Conservation (phyloP, 2,888 invertebrate species). For the Ypsolopha sequella region DNA sequence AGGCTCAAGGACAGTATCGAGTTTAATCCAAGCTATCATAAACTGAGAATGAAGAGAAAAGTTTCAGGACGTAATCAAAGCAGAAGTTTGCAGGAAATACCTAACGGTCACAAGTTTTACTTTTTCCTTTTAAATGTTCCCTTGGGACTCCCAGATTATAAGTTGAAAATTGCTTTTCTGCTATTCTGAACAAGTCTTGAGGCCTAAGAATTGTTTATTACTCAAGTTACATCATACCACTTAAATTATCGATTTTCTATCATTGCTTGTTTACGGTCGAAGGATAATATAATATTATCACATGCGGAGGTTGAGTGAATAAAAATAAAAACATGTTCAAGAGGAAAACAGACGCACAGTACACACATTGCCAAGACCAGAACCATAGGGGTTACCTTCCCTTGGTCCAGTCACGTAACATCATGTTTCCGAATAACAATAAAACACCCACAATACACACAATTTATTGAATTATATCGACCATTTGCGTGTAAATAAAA, state of each 20-base stretch:
- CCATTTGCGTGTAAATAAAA: slow-evolving; percentile 21
- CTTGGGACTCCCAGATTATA: not conserved
- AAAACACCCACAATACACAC: slow-evolving; percentile 29
- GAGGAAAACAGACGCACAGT: too few species aligned
- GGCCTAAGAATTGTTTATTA: too few species aligned
- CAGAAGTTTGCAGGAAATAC: slow-evolving; percentile 48
- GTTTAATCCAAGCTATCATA: slow-evolving; percentile 2
- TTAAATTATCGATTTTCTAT: not conserved
- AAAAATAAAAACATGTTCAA: too few species aligned
- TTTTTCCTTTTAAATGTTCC: slow-evolving; percentile 1
- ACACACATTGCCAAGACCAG: too few species aligned
- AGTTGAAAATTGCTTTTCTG: not conserved
- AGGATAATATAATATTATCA: not conserved
- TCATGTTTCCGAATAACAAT: slow-evolving; percentile 12
- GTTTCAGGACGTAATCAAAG: slow-evolving; percentile 50
- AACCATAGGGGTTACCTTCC: too few species aligned
- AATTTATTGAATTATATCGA: slow-evolving; percentile 27
- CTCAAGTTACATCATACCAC: too few species aligned
- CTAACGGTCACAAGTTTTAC: slow-evolving; percentile 42
- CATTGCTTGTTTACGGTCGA: not conserved
- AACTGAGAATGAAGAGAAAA: slow-evolving; percentile 12
- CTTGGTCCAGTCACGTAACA: not conserved
- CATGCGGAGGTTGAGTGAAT: too few species aligned
- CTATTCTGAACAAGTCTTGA: not conserved
- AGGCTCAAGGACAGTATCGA: too few species aligned